Percentiles rank a stretch among this genome's conserved stretches.
phyloP scores from a whole-genome alignment of 2,113 vertebrate species.

The Okapia johnstoni region DNA sequence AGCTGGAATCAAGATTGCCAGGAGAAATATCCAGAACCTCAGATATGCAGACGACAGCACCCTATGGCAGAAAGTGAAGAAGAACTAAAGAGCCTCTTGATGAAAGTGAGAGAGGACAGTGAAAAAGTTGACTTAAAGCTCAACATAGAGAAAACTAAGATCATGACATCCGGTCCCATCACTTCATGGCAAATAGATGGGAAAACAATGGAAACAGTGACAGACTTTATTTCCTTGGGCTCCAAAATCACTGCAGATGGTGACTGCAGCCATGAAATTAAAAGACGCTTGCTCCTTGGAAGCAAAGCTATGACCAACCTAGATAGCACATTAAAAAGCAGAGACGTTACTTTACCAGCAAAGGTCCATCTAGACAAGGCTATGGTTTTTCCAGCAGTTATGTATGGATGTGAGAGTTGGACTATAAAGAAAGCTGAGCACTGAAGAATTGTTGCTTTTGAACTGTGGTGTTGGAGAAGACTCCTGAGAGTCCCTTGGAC shows the following conservation, averaged over 20 bases:
- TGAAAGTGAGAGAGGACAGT: not conserved
- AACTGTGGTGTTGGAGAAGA: not conserved
- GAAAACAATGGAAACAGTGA: not conserved
- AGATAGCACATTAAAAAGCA: not conserved
- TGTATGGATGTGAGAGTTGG: not conserved
- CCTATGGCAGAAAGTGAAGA: not conserved
- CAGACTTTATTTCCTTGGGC: not conserved
- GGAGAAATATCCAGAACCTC: not conserved
- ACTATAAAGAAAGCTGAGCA: not conserved
- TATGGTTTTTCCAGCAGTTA: not conserved
- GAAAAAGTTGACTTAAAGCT: not conserved
- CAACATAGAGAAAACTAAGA: not conserved
- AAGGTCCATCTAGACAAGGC: not conserved
- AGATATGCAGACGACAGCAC: not conserved
- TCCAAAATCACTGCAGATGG: not conserved
- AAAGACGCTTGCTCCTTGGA: not conserved
- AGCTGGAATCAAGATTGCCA: not conserved
- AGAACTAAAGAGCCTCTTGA: not conserved
- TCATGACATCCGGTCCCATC: not conserved
- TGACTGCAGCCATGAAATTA: not conserved
- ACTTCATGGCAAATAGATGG: not conserved
- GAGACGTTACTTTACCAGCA: not conserved
- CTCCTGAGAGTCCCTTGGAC: not conserved
- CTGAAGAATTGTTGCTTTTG: not conserved
- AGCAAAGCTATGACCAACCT: not conserved